Percentiles rank a stretch among this genome's conserved stretches.
Conservation (phyloP, 2,888 invertebrate species). For the Heliconius aoede region DNA sequence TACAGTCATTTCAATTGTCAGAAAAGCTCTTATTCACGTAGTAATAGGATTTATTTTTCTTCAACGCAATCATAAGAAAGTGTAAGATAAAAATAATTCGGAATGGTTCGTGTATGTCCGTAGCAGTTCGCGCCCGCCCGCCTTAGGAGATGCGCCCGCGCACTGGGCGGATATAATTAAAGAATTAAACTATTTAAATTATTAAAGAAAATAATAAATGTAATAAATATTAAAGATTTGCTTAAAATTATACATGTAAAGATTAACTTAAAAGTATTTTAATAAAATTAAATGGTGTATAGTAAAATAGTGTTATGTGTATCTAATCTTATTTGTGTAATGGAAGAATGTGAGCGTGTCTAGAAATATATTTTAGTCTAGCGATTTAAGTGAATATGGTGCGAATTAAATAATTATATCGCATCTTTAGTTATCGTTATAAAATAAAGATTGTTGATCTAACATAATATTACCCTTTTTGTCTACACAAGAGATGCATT, state of each 20-base stretch:
- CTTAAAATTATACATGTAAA: neutral
- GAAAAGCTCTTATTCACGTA: constrained; percentile 47
- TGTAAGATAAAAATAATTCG: constrained; percentile 78
- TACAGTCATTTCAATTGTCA: constrained; percentile 38
- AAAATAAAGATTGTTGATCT: neutral
- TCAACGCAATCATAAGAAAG: constrained; percentile 54
- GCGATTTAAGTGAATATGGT: constrained; percentile 39
- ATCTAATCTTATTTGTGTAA: constrained; percentile 43
- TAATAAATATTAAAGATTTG: neutral
- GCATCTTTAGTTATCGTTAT: neutral
- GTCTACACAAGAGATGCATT: constrained; percentile 63
- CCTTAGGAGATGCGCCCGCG: constrained; percentile 65
- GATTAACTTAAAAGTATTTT: neutral
- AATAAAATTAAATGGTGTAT: neutral
- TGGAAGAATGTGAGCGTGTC: constrained; percentile 39
- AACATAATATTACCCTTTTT: neutral
- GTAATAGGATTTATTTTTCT: constrained; percentile 48
- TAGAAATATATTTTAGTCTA: constrained; percentile 43
- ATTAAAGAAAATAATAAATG: constrained; percentile 14
- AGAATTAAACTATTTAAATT: constrained; percentile 15
- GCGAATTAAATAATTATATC: constrained; percentile 25
- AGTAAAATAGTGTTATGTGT: constrained; percentile 33
- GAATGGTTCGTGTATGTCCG: constrained; percentile 69
- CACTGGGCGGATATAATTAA: constrained; percentile 61
- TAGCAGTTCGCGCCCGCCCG: constrained; percentile 70